phyloP scores from a whole-genome alignment of 2,113 vertebrate species.

The Choloepus hoffmanni region DNA sequence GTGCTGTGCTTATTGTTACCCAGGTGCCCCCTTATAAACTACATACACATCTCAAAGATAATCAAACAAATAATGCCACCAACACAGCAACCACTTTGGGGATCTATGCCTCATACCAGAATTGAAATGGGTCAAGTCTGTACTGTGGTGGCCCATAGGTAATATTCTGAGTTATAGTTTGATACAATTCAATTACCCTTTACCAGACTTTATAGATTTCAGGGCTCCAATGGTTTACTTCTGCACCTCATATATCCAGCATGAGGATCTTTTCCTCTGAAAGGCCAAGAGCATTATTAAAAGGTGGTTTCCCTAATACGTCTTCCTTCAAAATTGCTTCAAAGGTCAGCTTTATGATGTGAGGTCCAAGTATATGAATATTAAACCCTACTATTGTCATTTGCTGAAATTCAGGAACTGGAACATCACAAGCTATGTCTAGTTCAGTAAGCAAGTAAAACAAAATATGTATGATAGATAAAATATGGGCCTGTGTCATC shows the following conservation, averaged over 20 bases:
- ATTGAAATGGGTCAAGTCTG: not conserved
- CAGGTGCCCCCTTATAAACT: constrained; percentile 61
- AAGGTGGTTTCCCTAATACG: constrained; percentile 12
- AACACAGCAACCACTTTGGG: not conserved
- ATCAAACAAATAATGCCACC: constrained; percentile 71
- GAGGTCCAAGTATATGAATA: not conserved
- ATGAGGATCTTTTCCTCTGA: not conserved
- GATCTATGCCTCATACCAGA: not conserved
- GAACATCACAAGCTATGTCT: constrained; percentile 33
- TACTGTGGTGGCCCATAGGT: not conserved
- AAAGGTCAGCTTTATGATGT: not conserved
- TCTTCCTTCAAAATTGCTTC: not conserved
- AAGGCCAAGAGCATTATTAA: constrained; percentile 20
- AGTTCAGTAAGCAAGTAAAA: constrained; percentile 37
- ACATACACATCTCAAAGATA: constrained; percentile 63
- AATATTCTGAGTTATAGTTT: not conserved
- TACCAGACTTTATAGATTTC: not conserved
- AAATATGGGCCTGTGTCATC: constrained; percentile 58
- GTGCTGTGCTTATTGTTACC: constrained; percentile 67
- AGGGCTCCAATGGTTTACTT: not conserved
- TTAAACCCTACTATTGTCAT: constrained; percentile 1
- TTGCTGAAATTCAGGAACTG: constrained; percentile 1
- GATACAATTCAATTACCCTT: not conserved
- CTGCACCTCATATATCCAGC: not conserved
- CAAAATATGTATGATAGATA: constrained; percentile 43